These are phyloP conservation scores for Heteromurus nitidus DNA, from an alignment of 2,888 invertebrate genomes.

Conservation along the genomic window DNA sequence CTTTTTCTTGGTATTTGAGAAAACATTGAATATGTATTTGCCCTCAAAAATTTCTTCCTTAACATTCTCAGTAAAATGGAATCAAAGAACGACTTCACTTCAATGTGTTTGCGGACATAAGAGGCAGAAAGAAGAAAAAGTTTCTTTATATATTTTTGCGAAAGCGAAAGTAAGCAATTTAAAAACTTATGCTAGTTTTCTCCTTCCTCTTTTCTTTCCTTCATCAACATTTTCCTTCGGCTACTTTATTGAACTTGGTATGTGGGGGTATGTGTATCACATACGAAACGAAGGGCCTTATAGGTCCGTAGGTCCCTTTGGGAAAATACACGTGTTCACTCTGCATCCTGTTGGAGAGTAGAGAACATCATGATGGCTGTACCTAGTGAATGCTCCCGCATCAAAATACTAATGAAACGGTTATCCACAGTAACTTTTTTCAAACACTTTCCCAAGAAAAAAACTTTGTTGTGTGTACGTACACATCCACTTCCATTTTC, in stretches of 20 bases:
- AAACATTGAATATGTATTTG: too few relatives aligned
- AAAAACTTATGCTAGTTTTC: conserved; percentile 31
- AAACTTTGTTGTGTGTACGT: not conserved
- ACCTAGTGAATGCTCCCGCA: not conserved
- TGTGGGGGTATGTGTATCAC: too few relatives aligned
- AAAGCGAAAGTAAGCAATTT: conserved; percentile 30
- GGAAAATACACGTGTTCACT: conserved; percentile 44
- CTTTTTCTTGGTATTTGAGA: too few relatives aligned
- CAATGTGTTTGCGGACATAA: not conserved
- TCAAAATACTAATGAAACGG: not conserved
- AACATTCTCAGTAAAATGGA: not conserved
- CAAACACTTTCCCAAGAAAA: conserved; percentile 9
- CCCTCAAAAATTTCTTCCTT: too few relatives aligned
- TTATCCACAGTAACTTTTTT: conserved; percentile 11
- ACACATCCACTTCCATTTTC: not conserved
- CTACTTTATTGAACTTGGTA: too few relatives aligned
- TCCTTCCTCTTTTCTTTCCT: not conserved
- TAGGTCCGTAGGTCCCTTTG: conserved; percentile 24
- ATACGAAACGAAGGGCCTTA: not conserved
- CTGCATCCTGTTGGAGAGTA: not conserved
- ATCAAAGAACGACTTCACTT: not conserved
- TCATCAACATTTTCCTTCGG: conserved; percentile 31
- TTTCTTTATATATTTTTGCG: not conserved
- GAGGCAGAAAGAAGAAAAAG: not conserved
- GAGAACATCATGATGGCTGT: not conserved